Evolutionary conservation across 2,113 vertebrate genomes (phyloP).

Genomic region (Etia nguti): DNA sequence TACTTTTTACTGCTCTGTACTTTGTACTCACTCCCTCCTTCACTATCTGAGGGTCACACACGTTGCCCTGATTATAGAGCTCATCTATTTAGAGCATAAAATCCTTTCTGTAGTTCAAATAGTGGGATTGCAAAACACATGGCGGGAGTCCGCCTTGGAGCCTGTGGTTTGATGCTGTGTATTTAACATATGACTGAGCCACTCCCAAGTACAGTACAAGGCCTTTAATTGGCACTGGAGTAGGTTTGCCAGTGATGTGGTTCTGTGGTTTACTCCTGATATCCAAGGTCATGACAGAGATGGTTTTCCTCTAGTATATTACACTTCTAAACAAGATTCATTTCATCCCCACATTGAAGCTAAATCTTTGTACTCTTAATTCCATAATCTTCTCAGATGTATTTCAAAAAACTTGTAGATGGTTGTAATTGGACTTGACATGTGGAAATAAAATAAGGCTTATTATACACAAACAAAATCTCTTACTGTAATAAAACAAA

Average conservation of each 20-base stretch:
- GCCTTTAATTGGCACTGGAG: neutral
- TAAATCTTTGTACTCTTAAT: neutral
- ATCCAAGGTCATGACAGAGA: neutral
- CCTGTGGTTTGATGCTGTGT: constrained; percentile 15
- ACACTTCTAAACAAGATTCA: neutral
- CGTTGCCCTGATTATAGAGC: constrained; percentile 44
- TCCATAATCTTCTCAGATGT: neutral
- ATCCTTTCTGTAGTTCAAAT: constrained; percentile 4
- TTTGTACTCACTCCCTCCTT: neutral
- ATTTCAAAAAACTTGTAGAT: neutral
- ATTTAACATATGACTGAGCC: constrained; percentile 5
- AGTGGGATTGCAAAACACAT: constrained; percentile 38
- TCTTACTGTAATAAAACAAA: neutral
- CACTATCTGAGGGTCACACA: neutral
- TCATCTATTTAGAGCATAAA: constrained; percentile 27
- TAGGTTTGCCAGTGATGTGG: neutral
- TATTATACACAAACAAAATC: neutral
- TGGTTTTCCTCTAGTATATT: accelerated
- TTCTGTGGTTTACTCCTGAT: neutral
- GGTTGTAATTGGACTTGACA: neutral
- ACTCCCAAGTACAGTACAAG: neutral
- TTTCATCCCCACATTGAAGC: neutral
- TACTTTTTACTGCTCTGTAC: neutral
- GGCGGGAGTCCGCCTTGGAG: neutral
- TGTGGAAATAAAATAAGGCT: neutral